Percentiles rank a stretch among this genome's conserved stretches.
These are phyloP conservation scores for Menidia menidia DNA, from an alignment of 2,797 vertebrate species.

Conservation along the genomic window DNA sequence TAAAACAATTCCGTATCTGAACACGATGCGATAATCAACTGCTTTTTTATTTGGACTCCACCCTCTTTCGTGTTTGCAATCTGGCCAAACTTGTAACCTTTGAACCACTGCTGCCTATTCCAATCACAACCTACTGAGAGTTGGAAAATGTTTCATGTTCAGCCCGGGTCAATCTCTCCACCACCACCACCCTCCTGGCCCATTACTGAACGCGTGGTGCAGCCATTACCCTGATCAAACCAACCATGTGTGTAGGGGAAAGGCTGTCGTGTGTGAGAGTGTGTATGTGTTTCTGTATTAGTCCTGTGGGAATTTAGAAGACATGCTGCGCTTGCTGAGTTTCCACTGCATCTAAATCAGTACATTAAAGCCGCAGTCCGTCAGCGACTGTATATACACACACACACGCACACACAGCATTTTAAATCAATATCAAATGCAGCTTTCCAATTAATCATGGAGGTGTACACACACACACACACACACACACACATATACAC, in stretches of 20 bases:
- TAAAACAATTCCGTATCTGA: slow-evolving; percentile 39
- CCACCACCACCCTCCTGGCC: slow-evolving; percentile 15
- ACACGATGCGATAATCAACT: slow-evolving; percentile 23
- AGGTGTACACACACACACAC: slow-evolving; percentile 7
- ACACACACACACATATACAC: slow-evolving; percentile 24
- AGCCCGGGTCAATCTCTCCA: slow-evolving; percentile 18
- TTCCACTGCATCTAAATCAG: slow-evolving; percentile 74
- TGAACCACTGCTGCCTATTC: slow-evolving; percentile 46
- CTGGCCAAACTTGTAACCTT: slow-evolving; percentile 59
- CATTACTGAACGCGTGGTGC: slow-evolving; percentile 62
- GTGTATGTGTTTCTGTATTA: slow-evolving; percentile 49
- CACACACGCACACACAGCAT: slow-evolving; percentile 24
- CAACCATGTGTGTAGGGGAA: slow-evolving; percentile 77
- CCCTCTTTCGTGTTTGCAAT: slow-evolving; percentile 26
- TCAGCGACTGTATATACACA: slow-evolving; percentile 26
- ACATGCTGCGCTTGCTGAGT: slow-evolving; percentile 52
- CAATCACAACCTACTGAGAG: slow-evolving; percentile 46
- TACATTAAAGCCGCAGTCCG: slow-evolving; percentile 69
- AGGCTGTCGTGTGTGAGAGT: slow-evolving; percentile 49
- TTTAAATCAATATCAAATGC: slow-evolving; percentile 72
- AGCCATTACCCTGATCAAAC: slow-evolving; percentile 76
- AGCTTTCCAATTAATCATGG: slow-evolving; percentile 68
- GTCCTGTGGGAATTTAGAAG: slow-evolving; percentile 66
- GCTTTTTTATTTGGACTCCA: slow-evolving; percentile 38
- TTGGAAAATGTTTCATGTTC: slow-evolving; percentile 53